Evolutionary conservation across 2,888 invertebrate genomes (phyloP), one percentile per base, ranked within the genome.

Genomic region (Thereva unica): DNA sequence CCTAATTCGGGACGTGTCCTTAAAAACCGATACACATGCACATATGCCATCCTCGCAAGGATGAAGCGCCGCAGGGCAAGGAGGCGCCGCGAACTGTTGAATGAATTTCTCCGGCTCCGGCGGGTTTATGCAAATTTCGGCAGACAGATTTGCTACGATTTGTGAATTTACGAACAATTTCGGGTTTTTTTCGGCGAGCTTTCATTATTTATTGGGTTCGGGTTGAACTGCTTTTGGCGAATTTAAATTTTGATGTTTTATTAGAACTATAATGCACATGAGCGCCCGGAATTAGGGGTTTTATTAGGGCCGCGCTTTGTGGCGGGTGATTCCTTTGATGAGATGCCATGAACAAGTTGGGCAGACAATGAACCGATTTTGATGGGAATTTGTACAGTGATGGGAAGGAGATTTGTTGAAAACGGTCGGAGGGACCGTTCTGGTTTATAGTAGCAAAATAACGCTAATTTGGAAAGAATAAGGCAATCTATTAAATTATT

Each of bases 71-170:
- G 44, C 41, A 49, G 61, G 50, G 49, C 50, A 40, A 61, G 34
- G 67, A 64, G 59, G 67, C 57, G 57, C 35, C 64, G 57, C 66
- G 68, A 66, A 66, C 66, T 68, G 68, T 61, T 68, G 68, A 68
- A 68, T 66, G 68, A 68, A 68, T 61, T 54, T 64, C 53, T 68
- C 56, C 23, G 63, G 65, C 59, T 45, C 56, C 63, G 67, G 71
- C 69, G 71, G 71, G 71, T 70, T 71, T 72, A 71, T 71, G 71
- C 70, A 72, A 71, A 71, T 72, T 72, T 71, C 68, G 68, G 66
- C 69, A 71, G 71, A 71, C 71, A 71, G 71, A 71, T 71, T 71
- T 72, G 71, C 71, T 70, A 71, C 72, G 71, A 71, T 72, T 72
- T 71, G 71, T 71, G 70, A 71, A 71, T 71, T 71, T 71, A 71